Percentiles rank a stretch among this genome's conserved stretches.
Evolutionary conservation across 2,797 vertebrate species (phyloP).

Genomic region (Danio albolineatus): DNA sequence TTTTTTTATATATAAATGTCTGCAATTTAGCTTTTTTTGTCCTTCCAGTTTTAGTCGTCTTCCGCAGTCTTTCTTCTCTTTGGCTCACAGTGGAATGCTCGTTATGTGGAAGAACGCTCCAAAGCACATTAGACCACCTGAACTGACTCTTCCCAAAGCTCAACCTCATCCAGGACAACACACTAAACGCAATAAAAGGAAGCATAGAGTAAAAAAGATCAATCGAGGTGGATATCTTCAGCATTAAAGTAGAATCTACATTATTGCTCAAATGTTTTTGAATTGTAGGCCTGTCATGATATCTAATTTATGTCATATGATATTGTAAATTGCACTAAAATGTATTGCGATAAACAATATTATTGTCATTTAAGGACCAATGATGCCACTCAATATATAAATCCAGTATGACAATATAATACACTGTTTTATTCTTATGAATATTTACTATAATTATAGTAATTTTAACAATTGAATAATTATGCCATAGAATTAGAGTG

Average conservation of each 20-base stretch:
- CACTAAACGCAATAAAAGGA: background rate
- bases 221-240: conserved; percentile 36
- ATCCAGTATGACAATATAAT: no score
- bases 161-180: background rate
- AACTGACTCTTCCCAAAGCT: conserved; percentile 40
- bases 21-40: background rate
- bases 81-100: conserved; percentile 84
- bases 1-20: background rate
- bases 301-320: no score
- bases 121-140: conserved; percentile 54
- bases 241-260: background rate
- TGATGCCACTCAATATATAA: no score
- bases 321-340: no score
- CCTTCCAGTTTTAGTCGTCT: conserved; percentile 83
- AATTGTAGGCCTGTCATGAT: no score
- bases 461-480: no score
- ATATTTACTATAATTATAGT: no score
- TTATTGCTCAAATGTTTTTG: background rate
- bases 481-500: no score
- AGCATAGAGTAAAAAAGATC: conserved; percentile 37
- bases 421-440: no score
- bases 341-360: no score
- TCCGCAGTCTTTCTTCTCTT: conserved; percentile 84
- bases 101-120: conserved; percentile 64
- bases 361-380: no score